Evolutionary conservation across 2,797 vertebrate species (phyloP).

Genomic region (Acipenser transmontanus): DNA sequence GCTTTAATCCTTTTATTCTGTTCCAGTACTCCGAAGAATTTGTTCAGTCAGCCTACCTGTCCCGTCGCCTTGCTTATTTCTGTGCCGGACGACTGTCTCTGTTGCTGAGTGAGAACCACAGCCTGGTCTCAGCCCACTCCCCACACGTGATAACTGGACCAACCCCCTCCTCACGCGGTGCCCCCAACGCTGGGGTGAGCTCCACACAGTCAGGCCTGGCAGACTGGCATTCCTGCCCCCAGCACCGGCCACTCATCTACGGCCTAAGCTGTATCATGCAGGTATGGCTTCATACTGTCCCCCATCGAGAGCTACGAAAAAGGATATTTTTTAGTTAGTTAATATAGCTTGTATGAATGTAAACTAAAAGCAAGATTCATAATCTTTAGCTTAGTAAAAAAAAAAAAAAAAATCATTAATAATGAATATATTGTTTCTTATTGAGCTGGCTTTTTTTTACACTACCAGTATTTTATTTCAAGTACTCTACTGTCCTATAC

Average conservation of each 20-base stretch:
- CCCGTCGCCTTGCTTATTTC: slow-evolving; percentile 60
- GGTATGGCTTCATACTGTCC: no score
- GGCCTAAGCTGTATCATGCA: no score
- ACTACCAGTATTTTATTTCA: no score
- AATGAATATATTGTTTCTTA: no score
- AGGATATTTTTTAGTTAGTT: no score
- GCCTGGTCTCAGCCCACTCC: slow-evolving; percentile 41
- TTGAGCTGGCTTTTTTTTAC: no score
- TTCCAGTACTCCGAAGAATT: slow-evolving; percentile 65
- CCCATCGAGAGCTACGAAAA: no score
- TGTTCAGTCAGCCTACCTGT: slow-evolving; percentile 63
- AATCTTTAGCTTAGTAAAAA: no score
- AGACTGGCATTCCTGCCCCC: slow-evolving; percentile 53
- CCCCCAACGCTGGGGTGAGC: slow-evolving; percentile 40
- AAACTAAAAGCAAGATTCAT: no score
- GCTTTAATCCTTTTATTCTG: background rate
- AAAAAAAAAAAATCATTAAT: no score
- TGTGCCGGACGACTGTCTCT: slow-evolving; percentile 56
- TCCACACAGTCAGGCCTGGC: slow-evolving; percentile 48
- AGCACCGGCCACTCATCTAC: slow-evolving; percentile 33
- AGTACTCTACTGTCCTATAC: no score
- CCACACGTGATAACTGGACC: slow-evolving; percentile 47
- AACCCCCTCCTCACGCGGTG: slow-evolving; percentile 39
- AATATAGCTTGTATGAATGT: no score
- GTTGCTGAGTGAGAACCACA: slow-evolving; percentile 47